phyloP scores from a whole-genome alignment of 30 jellyfish, hydroid and myxozoan species.

The Phacellophora camtschatica region DNA sequence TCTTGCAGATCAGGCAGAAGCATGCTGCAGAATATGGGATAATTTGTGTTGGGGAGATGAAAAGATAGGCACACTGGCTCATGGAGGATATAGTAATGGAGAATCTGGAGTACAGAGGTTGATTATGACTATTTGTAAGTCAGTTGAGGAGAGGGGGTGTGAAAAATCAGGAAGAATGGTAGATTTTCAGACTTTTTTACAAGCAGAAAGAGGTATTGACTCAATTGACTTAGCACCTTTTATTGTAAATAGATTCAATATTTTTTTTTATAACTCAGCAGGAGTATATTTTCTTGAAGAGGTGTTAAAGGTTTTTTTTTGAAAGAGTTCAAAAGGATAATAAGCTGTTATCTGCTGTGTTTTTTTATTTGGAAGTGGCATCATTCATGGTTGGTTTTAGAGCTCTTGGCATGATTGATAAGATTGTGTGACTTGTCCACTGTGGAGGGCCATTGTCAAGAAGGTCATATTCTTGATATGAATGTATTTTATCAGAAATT shows the following conservation, averaged over 20 bases:
- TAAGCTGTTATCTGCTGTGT: conserved; percentile 23
- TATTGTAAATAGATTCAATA: conserved; percentile 34
- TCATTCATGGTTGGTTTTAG: not conserved
- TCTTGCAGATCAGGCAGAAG: conserved; percentile 52
- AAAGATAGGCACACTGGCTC: conserved; percentile 49
- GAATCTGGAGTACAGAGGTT: conserved; percentile 54
- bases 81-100: conserved; percentile 50
- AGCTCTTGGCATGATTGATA: no score
- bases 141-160: conserved; percentile 53
- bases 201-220: not conserved
- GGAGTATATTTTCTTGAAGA: not conserved
- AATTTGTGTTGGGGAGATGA: conserved; percentile 34
- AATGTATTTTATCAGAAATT: not conserved
- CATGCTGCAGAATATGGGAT: conserved; percentile 48
- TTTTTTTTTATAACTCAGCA: conserved; percentile 13
- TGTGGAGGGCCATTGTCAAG: not conserved
- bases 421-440: not conserved
- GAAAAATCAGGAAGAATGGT: conserved; percentile 53
- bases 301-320: conserved; percentile 1
- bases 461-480: not conserved
- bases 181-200: conserved; percentile 3
- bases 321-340: not conserved
- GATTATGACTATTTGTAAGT: conserved; percentile 7
- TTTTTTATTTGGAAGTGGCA: conserved; percentile 4
- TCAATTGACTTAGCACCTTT: conserved; percentile 23